A percentile compares a stretch with the other conserved stretches of the same genome.
Conservation (phyloP, 2,888 invertebrate genomes). For the Amaurobius ferox region DNA sequence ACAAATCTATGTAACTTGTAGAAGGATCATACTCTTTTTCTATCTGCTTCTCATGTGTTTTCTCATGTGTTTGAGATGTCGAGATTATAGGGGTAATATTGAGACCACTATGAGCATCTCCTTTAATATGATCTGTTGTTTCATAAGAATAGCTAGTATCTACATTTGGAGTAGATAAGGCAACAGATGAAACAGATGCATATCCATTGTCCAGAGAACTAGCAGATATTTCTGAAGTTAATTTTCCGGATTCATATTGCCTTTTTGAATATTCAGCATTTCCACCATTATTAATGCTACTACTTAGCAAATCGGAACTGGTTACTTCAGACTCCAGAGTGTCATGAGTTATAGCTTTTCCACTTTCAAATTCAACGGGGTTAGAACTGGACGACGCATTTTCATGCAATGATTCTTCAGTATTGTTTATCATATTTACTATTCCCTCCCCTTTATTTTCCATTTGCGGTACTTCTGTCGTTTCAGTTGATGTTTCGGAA, state of each 20-base stretch:
- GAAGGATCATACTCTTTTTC: not conserved
- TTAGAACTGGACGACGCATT: too few species aligned
- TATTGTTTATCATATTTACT: too few species aligned
- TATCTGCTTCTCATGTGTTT: not conserved
- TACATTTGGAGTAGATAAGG: not conserved
- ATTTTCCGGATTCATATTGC: too few species aligned
- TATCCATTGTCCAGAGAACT: too few species aligned
- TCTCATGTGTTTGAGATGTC: not conserved
- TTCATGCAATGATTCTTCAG: too few species aligned
- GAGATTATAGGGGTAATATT: not conserved
- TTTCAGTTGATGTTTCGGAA: not conserved
- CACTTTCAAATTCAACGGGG: not conserved
- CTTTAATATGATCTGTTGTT: not conserved
- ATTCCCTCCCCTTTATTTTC: too few species aligned
- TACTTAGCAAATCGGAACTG: not conserved
- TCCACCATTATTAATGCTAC: not conserved
- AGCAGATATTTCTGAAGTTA: too few species aligned
- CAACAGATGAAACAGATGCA: not conserved
- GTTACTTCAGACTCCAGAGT: not conserved
- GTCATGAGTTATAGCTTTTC: not conserved
- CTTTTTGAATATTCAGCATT: not conserved
- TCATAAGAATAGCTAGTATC: not conserved
- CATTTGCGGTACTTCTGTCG: too few species aligned
- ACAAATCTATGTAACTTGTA: not conserved
- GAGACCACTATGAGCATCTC: not conserved